Evolutionary conservation across 1,140 invertebrate genomes (phyloP), one percentile per base, ranked within the genome.

Genomic region (Zaprionus gabonicus): DNA sequence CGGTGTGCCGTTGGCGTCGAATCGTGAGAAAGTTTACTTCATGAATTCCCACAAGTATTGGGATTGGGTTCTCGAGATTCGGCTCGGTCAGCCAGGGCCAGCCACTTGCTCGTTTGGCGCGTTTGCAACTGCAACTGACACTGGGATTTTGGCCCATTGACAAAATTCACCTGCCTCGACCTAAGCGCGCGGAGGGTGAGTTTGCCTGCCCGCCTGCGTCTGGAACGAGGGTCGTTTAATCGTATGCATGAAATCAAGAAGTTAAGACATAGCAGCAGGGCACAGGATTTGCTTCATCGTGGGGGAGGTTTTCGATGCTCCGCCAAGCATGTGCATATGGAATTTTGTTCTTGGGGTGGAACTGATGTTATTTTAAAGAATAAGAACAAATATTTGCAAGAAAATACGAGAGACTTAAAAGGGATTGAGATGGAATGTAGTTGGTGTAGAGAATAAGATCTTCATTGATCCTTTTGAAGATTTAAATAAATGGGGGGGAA

Each of bases 1-100:
- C 84, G 80, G 77, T 87, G 80, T 72, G 75, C 66, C 57, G 71
- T 72, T 68, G 65, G 66, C 65, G 60, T 74, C 73, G 76, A 82
- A 92, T 92, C 91, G 91, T 92, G 91, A 92, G 91, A 92, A 92
- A 92, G 87, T 92, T 86, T 76, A 80, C 86, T 85, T 69, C 80
- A 82, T 78, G 82, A 82, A 92, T 92, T 92, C 91, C 91, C 91
- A 92, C 91, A 92, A 87, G 85, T 83, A 90, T 90, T 90, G 82
- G 72, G 72, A 84, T 84, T 81, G 73, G 31, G 69, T 64, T 63
- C 57, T 56, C 58, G 64, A 74, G 68, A 68, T 76, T 68, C 38
- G 59, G 46, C 71, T 67, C 71, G 82, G 86, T 86, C 83, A 86
- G 83, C 83, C 80, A 76, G 85, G 79, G 78, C 72, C 41, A 17